A percentile compares a stretch with the other conserved stretches of the same genome.
Evolutionary conservation across 2,113 vertebrate genomes (phyloP).

Genomic region (Daboia siamensis): DNA sequence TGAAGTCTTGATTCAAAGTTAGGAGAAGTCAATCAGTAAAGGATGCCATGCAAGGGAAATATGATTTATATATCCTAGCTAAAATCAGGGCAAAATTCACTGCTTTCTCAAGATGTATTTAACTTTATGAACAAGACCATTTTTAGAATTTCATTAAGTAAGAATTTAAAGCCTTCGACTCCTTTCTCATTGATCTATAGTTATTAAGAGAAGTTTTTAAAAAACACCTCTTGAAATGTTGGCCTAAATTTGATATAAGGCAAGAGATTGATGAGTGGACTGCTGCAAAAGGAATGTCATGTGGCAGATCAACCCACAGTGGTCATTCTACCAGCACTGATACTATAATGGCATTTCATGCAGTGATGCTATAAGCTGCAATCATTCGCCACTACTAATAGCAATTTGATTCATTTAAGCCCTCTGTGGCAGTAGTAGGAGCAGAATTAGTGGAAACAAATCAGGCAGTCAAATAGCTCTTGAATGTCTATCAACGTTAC

Average conservation of each 20-base stretch:
- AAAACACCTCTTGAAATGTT: background rate
- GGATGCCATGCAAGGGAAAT: constrained; percentile 10
- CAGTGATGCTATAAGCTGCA: background rate
- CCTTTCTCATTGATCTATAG: background rate
- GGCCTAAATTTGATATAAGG: background rate
- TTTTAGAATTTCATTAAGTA: constrained; percentile 30
- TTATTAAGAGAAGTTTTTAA: background rate
- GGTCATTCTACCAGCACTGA: background rate
- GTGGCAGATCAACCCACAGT: background rate
- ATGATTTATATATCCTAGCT: constrained; percentile 16
- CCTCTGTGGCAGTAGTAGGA: background rate
- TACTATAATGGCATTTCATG: background rate
- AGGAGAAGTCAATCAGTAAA: constrained; percentile 1
- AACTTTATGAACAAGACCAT: constrained; percentile 16
- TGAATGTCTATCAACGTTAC: background rate
- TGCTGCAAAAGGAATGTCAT: background rate
- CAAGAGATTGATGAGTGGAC: background rate
- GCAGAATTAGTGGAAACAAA: background rate
- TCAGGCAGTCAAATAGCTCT: background rate
- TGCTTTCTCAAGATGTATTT: constrained; percentile 21
- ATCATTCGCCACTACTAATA: background rate
- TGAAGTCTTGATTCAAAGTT: constrained; percentile 2
- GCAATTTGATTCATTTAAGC: background rate
- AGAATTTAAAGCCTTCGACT: background rate
- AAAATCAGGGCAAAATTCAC: constrained; percentile 25